Base-by-base conservation (phyloP, 2,888 invertebrate genomes). In the Dryomyza anilis region DNA sequence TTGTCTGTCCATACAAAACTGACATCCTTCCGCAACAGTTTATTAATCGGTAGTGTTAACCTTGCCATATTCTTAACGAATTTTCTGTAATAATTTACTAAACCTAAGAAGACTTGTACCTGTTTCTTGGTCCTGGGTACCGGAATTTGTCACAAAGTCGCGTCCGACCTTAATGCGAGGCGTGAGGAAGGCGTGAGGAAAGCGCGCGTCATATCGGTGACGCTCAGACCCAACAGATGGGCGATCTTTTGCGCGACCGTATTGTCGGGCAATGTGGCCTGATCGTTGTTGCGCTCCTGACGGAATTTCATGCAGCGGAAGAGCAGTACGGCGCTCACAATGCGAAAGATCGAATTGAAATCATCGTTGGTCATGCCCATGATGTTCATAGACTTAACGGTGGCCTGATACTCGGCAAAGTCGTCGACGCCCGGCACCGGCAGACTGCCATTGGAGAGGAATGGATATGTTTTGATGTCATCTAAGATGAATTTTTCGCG, bases 241-340 rank as follows among this genome's bases (percentile, higher is more conserved):
- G 98, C 98, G 65, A 98, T 93, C 85, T 99, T 99, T 84, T 99
- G 99, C 52, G 98, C 98, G 1, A 97, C 97, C 1, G 98, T 98
- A 81, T 99, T 98, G 78, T 99, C 98, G 0, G 98, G 98, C 67
- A 99, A 85, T 3, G 97, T 96, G 3, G 99, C 99, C 84, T 99
- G 99, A 83, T 99, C 99, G 1, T 94, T 94, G 84, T 96, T 99
- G 76, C 98, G 90, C 82, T 99, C 99, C 83, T 98, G 97, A 72
- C 96, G 94, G 86, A 99, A 99, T 84, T 96, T 94, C 95, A 99
- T 97, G 77, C 97, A 98, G 27, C 99, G 98, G 83, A 99, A 97
- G 65, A 98, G 87, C 83, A 99, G 89, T 0, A 96, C 95, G 1
- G 98, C 92, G 14, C 98, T 98, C 8, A 98, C 94, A 78, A 98